Percentiles rank a stretch among this genome's conserved stretches.
These are phyloP conservation scores for Coenonympha arcania DNA, from an alignment of 2,888 invertebrate species.

Conservation along the genomic window DNA sequence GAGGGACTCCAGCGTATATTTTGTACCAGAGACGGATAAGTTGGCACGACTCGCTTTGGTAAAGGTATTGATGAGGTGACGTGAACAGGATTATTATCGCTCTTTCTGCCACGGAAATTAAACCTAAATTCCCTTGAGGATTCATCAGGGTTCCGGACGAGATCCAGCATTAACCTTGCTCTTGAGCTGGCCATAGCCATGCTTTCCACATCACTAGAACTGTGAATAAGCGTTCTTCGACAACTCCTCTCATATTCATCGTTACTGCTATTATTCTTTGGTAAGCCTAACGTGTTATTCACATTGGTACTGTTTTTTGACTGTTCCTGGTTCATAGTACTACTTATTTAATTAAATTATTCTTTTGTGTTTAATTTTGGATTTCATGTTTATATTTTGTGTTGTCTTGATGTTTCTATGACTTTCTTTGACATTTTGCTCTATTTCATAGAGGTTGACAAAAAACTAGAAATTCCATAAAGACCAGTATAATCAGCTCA, in stretches of 20 bases:
- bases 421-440: slow-evolving; percentile 2
- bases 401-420: slow-evolving; percentile 9
- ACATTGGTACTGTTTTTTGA: slow-evolving; percentile 19
- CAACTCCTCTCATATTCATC: slow-evolving; percentile 5
- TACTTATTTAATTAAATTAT: background rate
- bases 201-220: slow-evolving; percentile 31
- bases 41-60: slow-evolving; percentile 25
- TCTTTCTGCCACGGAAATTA: slow-evolving; percentile 32
- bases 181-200: slow-evolving; percentile 34
- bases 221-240: slow-evolving; percentile 28
- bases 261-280: slow-evolving; percentile 12
- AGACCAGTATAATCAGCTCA: too few relatives aligned
- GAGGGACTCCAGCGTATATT: slow-evolving; percentile 38
- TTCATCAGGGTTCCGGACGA: slow-evolving; percentile 27
- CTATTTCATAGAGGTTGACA: background rate
- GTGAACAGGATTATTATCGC: slow-evolving; percentile 30
- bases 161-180: slow-evolving; percentile 32
- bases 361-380: slow-evolving; percentile 14
- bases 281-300: slow-evolving; percentile 11
- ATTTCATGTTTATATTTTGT: slow-evolving; percentile 23
- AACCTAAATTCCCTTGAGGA: slow-evolving; percentile 37
- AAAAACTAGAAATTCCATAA: background rate
- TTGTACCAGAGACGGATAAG: slow-evolving; percentile 35
- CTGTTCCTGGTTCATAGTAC: slow-evolving; percentile 30
- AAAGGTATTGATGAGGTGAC: slow-evolving; percentile 19